Evolutionary conservation across 1,140 invertebrate species (phyloP).

Genomic region (Drepana arcuata): DNA sequence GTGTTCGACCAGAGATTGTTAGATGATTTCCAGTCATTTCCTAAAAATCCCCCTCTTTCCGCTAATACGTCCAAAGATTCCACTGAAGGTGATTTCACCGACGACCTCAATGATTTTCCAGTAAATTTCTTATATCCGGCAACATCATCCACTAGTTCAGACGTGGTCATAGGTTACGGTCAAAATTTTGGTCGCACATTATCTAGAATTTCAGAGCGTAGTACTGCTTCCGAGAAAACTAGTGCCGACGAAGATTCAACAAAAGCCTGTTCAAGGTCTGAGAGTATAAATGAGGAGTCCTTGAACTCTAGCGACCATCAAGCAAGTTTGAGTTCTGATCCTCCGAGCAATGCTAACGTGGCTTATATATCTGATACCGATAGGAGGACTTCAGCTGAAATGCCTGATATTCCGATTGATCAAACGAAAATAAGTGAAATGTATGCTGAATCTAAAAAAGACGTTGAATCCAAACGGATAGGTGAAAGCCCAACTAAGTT

Average conservation of each 20-base stretch:
- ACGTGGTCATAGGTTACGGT: constrained; percentile 79
- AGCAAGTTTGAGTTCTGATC: constrained; percentile 87
- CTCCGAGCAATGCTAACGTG: constrained; percentile 78
- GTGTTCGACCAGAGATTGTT: constrained; percentile 59
- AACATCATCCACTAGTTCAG: constrained; percentile 73
- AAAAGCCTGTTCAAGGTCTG: constrained; percentile 84
- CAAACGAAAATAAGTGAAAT: constrained; percentile 72
- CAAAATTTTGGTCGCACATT: constrained; percentile 83
- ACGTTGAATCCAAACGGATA: constrained; percentile 31
- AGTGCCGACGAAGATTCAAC: constrained; percentile 88
- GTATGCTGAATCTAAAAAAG: constrained; percentile 64
- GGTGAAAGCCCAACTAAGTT: constrained; percentile 23
- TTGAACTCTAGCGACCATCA: constrained; percentile 86
- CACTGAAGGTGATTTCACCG: constrained; percentile 78
- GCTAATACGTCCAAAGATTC: constrained; percentile 75
- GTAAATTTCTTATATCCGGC: constrained; percentile 80
- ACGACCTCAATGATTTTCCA: constrained; percentile 82
- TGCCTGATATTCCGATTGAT: constrained; percentile 86
- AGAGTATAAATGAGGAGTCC: constrained; percentile 87
- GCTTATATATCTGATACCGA: constrained; percentile 83
- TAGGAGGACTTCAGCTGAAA: constrained; percentile 83
- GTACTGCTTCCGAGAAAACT: constrained; percentile 85
- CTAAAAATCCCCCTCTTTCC: constrained; percentile 70
- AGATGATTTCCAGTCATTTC: constrained; percentile 69
- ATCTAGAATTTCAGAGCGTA: constrained; percentile 88